Conservation (phyloP, 2,888 invertebrate species). For the Apantesis nais region DNA sequence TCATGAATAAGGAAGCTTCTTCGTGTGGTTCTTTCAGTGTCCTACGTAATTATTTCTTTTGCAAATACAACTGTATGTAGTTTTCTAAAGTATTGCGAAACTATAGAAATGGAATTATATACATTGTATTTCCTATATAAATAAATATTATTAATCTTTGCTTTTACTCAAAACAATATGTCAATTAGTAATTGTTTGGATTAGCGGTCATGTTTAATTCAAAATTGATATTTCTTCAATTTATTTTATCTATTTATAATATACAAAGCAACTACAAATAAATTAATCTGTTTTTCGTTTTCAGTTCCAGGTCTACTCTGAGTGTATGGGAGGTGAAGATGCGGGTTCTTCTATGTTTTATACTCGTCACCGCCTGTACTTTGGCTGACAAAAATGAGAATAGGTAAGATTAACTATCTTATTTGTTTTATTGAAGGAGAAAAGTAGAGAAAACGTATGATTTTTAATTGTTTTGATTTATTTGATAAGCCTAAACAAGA, state of each 20-base stretch:
- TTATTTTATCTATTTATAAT: not conserved
- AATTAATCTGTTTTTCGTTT: slow-evolving; percentile 21
- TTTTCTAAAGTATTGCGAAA: not conserved
- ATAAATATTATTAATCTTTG: not conserved
- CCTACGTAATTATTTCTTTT: not conserved
- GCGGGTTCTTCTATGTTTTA: slow-evolving; percentile 61
- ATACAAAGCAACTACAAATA: not conserved
- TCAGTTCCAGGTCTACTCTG: slow-evolving; percentile 65
- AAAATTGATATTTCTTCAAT: not conserved
- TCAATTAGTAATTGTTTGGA: too few species aligned
- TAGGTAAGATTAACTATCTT: slow-evolving; percentile 52
- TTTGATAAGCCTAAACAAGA: too few species aligned
- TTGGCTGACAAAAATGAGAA: slow-evolving; percentile 65
- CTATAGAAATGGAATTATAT: accelerated
- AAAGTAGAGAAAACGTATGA: not conserved
- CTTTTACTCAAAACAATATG: too few species aligned
- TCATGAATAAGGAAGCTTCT: not conserved
- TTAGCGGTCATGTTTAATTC: too few species aligned
- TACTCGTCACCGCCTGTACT: slow-evolving; percentile 59
- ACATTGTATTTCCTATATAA: not conserved
- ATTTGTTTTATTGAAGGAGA: not conserved
- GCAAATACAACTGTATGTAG: not conserved
- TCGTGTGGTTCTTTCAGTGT: not conserved
- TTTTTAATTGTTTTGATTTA: not conserved
- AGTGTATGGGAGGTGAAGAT: slow-evolving; percentile 66